Evolutionary conservation across 2,888 invertebrate genomes (phyloP), one percentile per base, ranked within the genome.

Genomic region (Cyrtodaria siliqua): DNA sequence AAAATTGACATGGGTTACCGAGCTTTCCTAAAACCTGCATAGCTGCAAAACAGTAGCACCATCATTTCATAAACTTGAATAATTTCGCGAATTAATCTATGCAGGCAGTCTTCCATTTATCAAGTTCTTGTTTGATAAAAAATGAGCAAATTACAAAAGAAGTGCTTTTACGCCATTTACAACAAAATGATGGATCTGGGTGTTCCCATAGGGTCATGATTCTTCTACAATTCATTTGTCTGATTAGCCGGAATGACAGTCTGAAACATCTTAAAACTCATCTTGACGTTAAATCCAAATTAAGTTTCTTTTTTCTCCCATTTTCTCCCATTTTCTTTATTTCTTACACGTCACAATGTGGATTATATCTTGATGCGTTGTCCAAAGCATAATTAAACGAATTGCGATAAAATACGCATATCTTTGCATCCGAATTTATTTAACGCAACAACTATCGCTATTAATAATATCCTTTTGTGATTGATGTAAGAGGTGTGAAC

Each of bases 61-160:
- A n/a, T n/a, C n/a, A n/a, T n/a, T n/a, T n/a, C n/a, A n/a, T n/a
- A n/a, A n/a, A n/a, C n/a, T n/a, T n/a, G n/a, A n/a, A n/a, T n/a
- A n/a, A n/a, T n/a, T 33, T 33, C 12, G 12, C 33, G 4, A 12
- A 33, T 33, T 33, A 33, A 33, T 33, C 33, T 4, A 33, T 12
- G 33, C 3, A 40, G 20, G n/a, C 24, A 20, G 2, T 14, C n/a
- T 29, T 24, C 70, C 62, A 76, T 70, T 61, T 53, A 76, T 76
- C 76, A 71, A 47, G 40, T 40, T 42, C 44, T 49, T 26, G 40
- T n/a, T n/a, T n/a, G 33, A 20, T 61, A 53, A 56, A 70, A 77
- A 72, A 77, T 77, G 77, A 77, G 72, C 68, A 72, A 72, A 78
- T 78, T 78, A 78, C 78, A 78, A 78, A 78, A 78, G 68, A 78